Base-by-base conservation (phyloP, 1,140 invertebrate species). In the Rhopalosiphum maidis region DNA sequence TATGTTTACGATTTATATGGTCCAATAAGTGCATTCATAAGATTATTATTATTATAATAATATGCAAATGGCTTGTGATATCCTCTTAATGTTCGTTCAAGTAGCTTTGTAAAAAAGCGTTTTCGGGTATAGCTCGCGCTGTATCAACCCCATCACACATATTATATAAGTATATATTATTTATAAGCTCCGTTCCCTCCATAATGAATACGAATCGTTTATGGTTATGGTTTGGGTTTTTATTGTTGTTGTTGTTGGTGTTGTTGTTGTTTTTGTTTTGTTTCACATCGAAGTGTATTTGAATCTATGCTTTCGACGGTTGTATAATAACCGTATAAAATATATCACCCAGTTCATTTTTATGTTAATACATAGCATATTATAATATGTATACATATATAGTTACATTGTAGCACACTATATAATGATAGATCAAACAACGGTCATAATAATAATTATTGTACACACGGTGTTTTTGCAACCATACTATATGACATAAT, bases 1-100 rank as follows among this genome's bases (percentile, higher is more conserved):
- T 82, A 82, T 46, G 90, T 91, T 91, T n/a, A 43, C 90, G 60
- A 91, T 91, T 91, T 91, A 91, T 82, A 68, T 46, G 90, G 90
- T 82, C 90, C 90, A n/a, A 91, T 82, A 82, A 91, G 60, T 48
- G 41, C 41, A 48, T 91, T 82, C 60, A 30, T 82, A 68, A 91
- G 41, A 43, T n/a, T 41, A 91, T 91, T 77, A 77, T 91, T 43
- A 82, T 51, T 35, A 87, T 46, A 18, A n/a, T 91, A 43, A 30
- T 91, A 91, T 82, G 90, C 90, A 82, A 91, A 91, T 91, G 60
- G 37, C 43, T 82, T 48, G 48, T 48, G 60, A 82, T 82, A 60
- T 91, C 43, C 90, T 68, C 55, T 91, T 91, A 91, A 91, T 82
- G 60, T 46, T 51, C 86, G 37, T 35, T n/a, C 43, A 48, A 51